Percentiles rank a stretch among this genome's conserved stretches.
phyloP scores from a whole-genome alignment of 1,140 invertebrate genomes.

The Heterodera carotae region DNA sequence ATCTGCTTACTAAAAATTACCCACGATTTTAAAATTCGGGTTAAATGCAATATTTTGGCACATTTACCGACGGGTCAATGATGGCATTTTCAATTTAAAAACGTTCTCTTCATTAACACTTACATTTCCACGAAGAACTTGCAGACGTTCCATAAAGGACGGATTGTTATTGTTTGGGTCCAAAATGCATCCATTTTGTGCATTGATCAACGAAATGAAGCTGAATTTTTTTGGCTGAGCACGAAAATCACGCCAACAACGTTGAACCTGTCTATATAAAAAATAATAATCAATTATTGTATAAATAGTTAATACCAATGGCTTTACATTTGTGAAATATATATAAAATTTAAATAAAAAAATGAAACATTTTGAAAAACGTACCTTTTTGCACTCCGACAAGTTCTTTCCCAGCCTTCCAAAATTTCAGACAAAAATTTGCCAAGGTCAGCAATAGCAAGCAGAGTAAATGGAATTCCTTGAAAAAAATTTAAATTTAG shows the following conservation, averaged over 20 bases:
- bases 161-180: constrained; percentile 13
- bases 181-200: not conserved
- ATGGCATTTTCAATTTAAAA: too few species aligned
- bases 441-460: constrained; percentile 54
- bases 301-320: too few species aligned
- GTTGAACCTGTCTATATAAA: not conserved
- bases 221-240: constrained; percentile 17
- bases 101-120: not conserved
- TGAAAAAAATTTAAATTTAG: not conserved
- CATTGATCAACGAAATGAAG: constrained; percentile 7
- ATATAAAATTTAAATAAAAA: not conserved
- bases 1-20: too few species aligned
- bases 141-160: not conserved
- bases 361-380: not conserved
- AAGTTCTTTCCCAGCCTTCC: constrained; percentile 44
- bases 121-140: not conserved
- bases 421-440: constrained; percentile 55
- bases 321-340: too few species aligned
- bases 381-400: not conserved
- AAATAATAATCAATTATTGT: not conserved
- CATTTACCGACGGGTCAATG: too few species aligned
- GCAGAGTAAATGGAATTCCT: constrained; percentile 50
- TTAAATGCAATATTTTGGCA: too few species aligned
- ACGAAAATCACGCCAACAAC: constrained; percentile 6
- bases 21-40: too few species aligned